A percentile compares a stretch with the other conserved stretches of the same genome.
Evolutionary conservation across 64 coral and sea anemone genomes (phyloP).

Genomic region (Porites lutea): DNA sequence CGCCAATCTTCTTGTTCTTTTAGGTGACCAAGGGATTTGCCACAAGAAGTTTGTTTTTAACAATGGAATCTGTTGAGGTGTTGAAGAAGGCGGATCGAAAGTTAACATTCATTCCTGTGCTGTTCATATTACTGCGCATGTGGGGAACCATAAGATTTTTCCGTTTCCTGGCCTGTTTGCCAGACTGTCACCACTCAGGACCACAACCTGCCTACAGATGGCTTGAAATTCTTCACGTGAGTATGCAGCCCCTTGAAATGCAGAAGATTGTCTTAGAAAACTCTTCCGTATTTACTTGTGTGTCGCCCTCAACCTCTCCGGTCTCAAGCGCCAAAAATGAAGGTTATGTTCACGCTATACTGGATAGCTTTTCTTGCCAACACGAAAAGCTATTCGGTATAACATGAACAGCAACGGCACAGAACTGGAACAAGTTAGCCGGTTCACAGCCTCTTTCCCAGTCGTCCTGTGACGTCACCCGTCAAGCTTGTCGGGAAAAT

Average conservation of each 20-base stretch:
- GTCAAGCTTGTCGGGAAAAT: too few relatives aligned
- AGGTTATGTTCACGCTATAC: too few relatives aligned
- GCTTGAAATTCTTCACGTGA: slow-evolving; percentile 60
- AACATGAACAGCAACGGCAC: too few relatives aligned
- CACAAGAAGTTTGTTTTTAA: slow-evolving; percentile 21
- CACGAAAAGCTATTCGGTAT: too few relatives aligned
- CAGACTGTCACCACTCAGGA: neutral
- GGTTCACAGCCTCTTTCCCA: too few relatives aligned
- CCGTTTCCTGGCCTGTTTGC: slow-evolving; percentile 1
- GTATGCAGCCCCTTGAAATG: neutral
- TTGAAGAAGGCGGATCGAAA: slow-evolving; percentile 56
- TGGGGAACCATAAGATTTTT: slow-evolving; percentile 86
- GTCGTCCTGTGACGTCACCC: too few relatives aligned
- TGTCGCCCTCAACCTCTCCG: too few relatives aligned
- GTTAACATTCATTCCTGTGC: slow-evolving; percentile 70
- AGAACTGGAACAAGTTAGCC: too few relatives aligned
- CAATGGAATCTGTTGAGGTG: slow-evolving; percentile 22
- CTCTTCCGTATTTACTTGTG: too few relatives aligned
- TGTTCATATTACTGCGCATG: slow-evolving; percentile 72
- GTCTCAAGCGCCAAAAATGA: too few relatives aligned
- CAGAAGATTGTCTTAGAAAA: neutral
- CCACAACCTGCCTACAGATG: neutral
- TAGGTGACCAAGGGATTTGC: slow-evolving; percentile 6
- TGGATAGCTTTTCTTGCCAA: too few relatives aligned
- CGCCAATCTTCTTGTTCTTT: neutral